phyloP scores from a whole-genome alignment of 2,797 vertebrate genomes.

The Amphiprion clarkii region DNA sequence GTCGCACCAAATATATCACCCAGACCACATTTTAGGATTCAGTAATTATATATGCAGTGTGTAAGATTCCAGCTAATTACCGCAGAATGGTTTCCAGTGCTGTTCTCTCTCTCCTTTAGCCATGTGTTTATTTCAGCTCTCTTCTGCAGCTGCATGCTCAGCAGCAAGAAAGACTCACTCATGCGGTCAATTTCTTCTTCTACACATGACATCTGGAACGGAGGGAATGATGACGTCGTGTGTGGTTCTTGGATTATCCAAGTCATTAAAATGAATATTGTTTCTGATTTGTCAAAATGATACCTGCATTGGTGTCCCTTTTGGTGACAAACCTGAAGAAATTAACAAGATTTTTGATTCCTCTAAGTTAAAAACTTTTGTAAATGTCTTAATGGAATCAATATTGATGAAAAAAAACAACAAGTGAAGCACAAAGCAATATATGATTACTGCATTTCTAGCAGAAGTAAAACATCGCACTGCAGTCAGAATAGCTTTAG shows the following conservation, averaged over 20 bases:
- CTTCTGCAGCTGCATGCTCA: constrained; percentile 80
- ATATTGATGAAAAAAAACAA: background rate
- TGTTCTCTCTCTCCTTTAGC: constrained; percentile 39
- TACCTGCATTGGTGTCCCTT: constrained; percentile 77
- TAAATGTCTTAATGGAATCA: background rate
- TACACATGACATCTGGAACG: constrained; percentile 72
- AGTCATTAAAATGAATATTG: background rate
- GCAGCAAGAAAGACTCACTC: constrained; percentile 86
- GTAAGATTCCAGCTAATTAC: constrained; percentile 70
- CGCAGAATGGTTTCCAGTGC: constrained; percentile 36
- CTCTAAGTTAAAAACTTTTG: background rate
- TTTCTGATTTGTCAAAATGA: background rate
- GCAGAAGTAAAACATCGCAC: background rate
- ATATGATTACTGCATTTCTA: constrained; percentile 4
- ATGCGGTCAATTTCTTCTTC: constrained; percentile 86
- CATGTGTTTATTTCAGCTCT: constrained; percentile 65
- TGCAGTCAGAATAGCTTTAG: constrained; percentile 17
- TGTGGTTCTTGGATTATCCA: background rate
- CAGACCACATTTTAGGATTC: background rate
- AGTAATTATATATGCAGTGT: constrained; percentile 5
- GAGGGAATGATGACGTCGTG: background rate
- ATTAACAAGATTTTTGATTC: constrained; percentile 20
- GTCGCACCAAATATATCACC: background rate
- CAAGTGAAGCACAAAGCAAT: background rate
- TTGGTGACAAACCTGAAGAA: constrained; percentile 58